Evolutionary conservation across 2,888 invertebrate genomes (phyloP).

Genomic region (Orthonevra nobilis): DNA sequence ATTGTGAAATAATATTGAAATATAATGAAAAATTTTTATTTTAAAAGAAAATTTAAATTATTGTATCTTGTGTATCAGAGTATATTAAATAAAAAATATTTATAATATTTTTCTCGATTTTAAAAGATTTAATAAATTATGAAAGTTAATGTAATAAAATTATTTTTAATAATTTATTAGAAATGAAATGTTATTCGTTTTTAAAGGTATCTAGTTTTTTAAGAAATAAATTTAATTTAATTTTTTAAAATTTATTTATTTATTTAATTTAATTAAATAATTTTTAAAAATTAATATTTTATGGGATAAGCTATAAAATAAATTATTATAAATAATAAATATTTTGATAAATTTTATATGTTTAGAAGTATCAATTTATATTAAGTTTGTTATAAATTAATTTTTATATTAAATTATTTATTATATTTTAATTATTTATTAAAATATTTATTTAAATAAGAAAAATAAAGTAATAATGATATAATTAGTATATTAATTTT

Average conservation of each 20-base stretch:
- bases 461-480: slow-evolving; percentile 82
- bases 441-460: slow-evolving; percentile 79
- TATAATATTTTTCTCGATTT: slow-evolving; percentile 82
- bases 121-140: slow-evolving; percentile 83
- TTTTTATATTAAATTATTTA: slow-evolving; percentile 80
- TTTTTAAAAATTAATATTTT: slow-evolving; percentile 80
- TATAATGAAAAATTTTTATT: slow-evolving; percentile 80
- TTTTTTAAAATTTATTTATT: slow-evolving; percentile 73
- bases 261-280: slow-evolving; percentile 76
- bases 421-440: slow-evolving; percentile 79
- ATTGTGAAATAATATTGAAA: slow-evolving; percentile 83
- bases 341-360: slow-evolving; percentile 81
- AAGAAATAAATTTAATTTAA: slow-evolving; percentile 83
- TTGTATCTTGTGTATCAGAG: slow-evolving; percentile 88
- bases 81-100: slow-evolving; percentile 82
- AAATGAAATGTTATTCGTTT: slow-evolving; percentile 85
- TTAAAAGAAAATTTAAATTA: slow-evolving; percentile 82
- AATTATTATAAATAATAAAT: slow-evolving; percentile 81
- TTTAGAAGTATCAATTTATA: slow-evolving; percentile 83
- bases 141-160: slow-evolving; percentile 82
- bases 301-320: slow-evolving; percentile 84
- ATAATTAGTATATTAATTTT: slow-evolving; percentile 82
- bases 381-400: slow-evolving; percentile 81
- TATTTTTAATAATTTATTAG: slow-evolving; percentile 84
- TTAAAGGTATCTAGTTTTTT: slow-evolving; percentile 86